These are phyloP conservation scores for Scomberomorus guttatus DNA, from an alignment of 2,797 vertebrate species.

Conservation along the genomic window DNA sequence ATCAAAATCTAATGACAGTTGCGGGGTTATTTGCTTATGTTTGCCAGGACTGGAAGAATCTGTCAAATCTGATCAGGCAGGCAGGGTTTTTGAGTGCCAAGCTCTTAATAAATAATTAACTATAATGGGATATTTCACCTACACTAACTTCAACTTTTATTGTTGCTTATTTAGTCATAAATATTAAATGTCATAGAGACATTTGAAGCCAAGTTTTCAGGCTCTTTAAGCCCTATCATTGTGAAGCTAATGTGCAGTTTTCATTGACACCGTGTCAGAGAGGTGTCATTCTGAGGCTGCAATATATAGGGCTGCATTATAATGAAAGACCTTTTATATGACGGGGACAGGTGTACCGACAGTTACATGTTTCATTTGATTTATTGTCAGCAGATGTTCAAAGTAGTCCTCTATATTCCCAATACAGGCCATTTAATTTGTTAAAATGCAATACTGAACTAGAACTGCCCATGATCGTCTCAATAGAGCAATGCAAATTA, in stretches of 20 bases:
- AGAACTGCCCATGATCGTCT: neutral
- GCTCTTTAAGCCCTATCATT: neutral
- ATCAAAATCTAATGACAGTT: neutral
- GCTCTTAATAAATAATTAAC: neutral
- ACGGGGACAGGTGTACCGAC: neutral
- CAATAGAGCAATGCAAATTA: slow-evolving; percentile 5
- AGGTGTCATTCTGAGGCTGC: neutral
- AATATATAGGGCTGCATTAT: neutral
- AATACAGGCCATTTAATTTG: neutral
- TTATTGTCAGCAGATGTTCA: neutral
- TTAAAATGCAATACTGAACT: neutral
- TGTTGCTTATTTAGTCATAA: neutral
- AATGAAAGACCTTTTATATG: slow-evolving; percentile 5
- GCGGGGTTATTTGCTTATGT: neutral
- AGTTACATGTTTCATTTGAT: neutral
- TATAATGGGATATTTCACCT: neutral
- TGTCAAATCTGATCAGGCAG: neutral
- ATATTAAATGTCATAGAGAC: neutral
- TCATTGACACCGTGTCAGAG: neutral
- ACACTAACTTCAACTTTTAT: slow-evolving; percentile 5
- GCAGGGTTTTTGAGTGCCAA: neutral
- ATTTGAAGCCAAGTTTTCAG: neutral
- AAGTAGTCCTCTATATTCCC: slow-evolving; percentile 4
- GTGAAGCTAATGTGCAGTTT: neutral
- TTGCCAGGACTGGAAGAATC: neutral